Evolutionary conservation across 2,888 invertebrate genomes (phyloP), one percentile per base, ranked within the genome.

Genomic region (Euzophera pinguis): DNA sequence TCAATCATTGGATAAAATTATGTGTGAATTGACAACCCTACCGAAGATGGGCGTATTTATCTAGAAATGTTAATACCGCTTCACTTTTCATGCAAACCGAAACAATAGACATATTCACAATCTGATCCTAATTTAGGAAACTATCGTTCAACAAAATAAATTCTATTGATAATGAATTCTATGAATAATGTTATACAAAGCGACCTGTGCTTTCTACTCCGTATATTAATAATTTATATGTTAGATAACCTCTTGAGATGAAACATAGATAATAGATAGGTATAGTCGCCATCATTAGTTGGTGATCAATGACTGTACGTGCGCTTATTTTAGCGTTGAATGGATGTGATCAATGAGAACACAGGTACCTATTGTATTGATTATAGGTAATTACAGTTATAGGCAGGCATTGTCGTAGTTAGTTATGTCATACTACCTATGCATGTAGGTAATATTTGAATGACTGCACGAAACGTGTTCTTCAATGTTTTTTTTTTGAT

Each of bases 51-150:
- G 47, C 37, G 47, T 48, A 7, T 35, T 16, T 32, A 39, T 38
- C 27, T 50, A 27, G 49, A 50, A 16, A 16, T 32, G 49, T 12
- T 27, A 50, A 50, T 13, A 48, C 48, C 38, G 27, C 6, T 29
- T 37, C 16, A 47, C 47, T 37, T 35, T 37, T 37, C 34, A 47
- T 39, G 9, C 41, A 32, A 34, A 3, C 27, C 48, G 37, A 16
- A 50, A 50, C 49, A 50, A 50, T 50, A 27, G 49, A 10, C 47
- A n/a, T 49, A 16, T 48, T 39, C 39, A 41, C 45, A 50, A 50
- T 50, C 49, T 50, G 49, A 50, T 50, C 49, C 49, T 32, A 50
- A 50, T 50, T 49, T 49, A 7, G 37, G 37, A 27, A 38, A 49
- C 37, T 37, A 49, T 38, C 48, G 37, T 35, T 17, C 39, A 39